A percentile compares a stretch with the other conserved stretches of the same genome.
These are phyloP conservation scores for Taphrorychus bicolor DNA, from an alignment of 2,888 invertebrate species.

Conservation along the genomic window DNA sequence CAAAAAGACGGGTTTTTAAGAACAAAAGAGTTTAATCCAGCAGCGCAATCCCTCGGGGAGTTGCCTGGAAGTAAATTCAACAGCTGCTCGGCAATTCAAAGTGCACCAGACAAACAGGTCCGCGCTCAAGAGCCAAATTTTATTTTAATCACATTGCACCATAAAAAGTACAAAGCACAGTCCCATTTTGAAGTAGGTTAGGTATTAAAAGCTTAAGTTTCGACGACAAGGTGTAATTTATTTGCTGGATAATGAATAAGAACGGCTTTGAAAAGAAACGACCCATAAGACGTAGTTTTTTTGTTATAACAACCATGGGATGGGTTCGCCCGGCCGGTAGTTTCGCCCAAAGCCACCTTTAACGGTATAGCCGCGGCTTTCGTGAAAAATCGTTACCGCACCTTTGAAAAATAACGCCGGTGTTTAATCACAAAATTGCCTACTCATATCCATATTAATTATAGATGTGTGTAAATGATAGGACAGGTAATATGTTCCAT, in stretches of 20 bases:
- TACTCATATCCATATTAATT: constrained; percentile 24
- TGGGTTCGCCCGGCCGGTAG: constrained; percentile 18
- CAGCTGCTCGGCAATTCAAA: constrained; percentile 13
- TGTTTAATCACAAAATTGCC: constrained; percentile 20
- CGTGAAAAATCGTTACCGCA: constrained; percentile 22
- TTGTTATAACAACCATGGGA: constrained; percentile 18
- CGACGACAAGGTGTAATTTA: constrained; percentile 32
- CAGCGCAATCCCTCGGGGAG: background rate
- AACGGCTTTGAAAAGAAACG: constrained; percentile 27
- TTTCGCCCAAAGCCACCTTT: constrained; percentile 29
- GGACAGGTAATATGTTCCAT: constrained; percentile 7
- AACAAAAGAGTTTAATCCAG: background rate
- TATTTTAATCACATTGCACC: constrained; percentile 28
- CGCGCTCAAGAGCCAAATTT: constrained; percentile 14
- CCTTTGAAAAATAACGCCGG: constrained; percentile 28
- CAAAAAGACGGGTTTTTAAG: background rate
- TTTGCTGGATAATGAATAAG: constrained; percentile 36
- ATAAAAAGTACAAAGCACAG: constrained; percentile 25
- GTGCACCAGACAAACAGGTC: constrained; percentile 14
- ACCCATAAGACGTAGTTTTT: constrained; percentile 21
- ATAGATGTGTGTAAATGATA: constrained; percentile 12
- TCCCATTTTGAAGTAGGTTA: constrained; percentile 30
- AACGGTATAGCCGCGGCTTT: constrained; percentile 29
- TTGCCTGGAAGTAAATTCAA: constrained; percentile 2
- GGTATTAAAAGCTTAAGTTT: constrained; percentile 32